These are phyloP conservation scores for Brienomyrus brachyistius DNA, from an alignment of 2,113 vertebrate genomes.

Conservation along the genomic window DNA sequence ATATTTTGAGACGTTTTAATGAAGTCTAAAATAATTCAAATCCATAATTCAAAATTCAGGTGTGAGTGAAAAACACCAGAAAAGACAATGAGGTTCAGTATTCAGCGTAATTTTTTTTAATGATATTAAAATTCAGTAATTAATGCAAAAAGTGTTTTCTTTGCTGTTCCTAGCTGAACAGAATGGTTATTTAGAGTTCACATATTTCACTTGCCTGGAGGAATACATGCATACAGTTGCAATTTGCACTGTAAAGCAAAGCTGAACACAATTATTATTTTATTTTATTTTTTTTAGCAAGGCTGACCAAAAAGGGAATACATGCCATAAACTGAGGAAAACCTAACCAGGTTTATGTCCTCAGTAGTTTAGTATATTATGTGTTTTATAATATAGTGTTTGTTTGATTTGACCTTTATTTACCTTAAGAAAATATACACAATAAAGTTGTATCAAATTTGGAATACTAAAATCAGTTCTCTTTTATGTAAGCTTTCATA, in stretches of 20 bases:
- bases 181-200: not conserved
- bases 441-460: not conserved
- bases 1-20: not conserved
- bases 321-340: not conserved
- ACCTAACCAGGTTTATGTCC: not conserved
- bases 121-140: not conserved
- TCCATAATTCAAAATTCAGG: not conserved
- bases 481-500: not conserved
- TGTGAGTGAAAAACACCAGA: not conserved
- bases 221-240: not conserved
- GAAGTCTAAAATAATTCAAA: not conserved
- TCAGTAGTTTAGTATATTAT: not conserved
- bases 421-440: not conserved
- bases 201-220: not conserved
- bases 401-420: not conserved
- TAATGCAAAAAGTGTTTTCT: not conserved
- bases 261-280: not conserved
- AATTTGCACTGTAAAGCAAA: not conserved
- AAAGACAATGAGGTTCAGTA: not conserved
- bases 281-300: not conserved
- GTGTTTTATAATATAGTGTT: not conserved
- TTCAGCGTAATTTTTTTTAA: not conserved
- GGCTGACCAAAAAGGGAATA: not conserved
- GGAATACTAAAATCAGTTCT: not conserved
- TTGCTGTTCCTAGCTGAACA: not conserved